phyloP scores from a whole-genome alignment of 2,113 vertebrate genomes.

The Rhombomys opimus region DNA sequence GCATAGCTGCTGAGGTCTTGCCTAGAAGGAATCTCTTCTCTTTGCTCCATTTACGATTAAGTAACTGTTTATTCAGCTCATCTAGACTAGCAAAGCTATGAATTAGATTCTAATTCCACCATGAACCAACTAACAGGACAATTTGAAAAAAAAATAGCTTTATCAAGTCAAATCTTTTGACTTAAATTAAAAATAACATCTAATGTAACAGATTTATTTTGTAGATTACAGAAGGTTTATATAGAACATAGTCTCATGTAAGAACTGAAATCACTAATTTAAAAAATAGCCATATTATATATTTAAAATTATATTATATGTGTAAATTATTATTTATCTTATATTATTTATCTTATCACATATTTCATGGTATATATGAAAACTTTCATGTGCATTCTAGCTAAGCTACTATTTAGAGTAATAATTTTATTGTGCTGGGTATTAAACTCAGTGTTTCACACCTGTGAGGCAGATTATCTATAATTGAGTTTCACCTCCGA shows the following conservation, averaged over 20 bases:
- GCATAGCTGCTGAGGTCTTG: no score
- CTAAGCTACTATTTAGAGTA: not conserved
- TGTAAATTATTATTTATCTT: not conserved
- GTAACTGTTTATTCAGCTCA: no score
- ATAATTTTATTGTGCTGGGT: no score
- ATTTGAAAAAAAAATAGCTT: not conserved
- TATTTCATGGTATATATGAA: not conserved
- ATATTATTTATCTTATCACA: not conserved
- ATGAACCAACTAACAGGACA: not conserved
- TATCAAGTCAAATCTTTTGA: not conserved
- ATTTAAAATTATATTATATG: conserved; percentile 14
- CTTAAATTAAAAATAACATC: not conserved
- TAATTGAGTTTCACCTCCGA: not conserved
- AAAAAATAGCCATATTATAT: not conserved
- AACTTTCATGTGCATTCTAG: conserved; percentile 4
- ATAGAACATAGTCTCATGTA: not conserved
- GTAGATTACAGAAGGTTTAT: not conserved
- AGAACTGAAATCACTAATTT: not conserved
- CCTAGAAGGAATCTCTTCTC: no score
- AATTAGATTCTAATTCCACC: not conserved
- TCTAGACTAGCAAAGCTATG: not conserved
- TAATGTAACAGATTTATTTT: not conserved
- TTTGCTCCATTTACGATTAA: no score
- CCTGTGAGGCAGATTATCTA: not conserved
- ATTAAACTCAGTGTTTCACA: not conserved